Conservation (phyloP, 2,888 invertebrate species). For the Lydus trimaculatus region DNA sequence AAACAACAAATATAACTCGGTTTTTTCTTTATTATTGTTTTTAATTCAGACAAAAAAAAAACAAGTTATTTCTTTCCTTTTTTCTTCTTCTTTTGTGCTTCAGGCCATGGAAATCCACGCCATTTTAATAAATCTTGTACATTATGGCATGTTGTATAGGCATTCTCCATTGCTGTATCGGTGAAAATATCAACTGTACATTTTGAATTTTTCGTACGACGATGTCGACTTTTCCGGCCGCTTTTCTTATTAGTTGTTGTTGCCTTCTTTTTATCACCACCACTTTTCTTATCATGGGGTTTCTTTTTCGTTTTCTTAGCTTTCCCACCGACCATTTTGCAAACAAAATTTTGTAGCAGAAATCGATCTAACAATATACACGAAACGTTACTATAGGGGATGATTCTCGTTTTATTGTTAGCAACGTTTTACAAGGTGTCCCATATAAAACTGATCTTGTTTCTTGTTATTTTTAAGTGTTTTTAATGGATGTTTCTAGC, state of each 20-base stretch:
- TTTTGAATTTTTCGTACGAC: constrained; percentile 68
- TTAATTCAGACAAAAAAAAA: neutral
- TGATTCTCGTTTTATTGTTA: too few relatives aligned
- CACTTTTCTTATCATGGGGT: constrained; percentile 59
- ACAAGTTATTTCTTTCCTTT: constrained; percentile 69
- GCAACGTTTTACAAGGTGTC: too few relatives aligned
- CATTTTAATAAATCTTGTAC: constrained; percentile 86
- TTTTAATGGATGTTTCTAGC: too few relatives aligned
- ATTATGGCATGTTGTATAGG: constrained; percentile 92
- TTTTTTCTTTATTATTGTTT: neutral
- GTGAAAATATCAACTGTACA: constrained; percentile 86
- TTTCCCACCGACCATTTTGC: constrained; percentile 52
- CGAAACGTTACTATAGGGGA: too few relatives aligned
- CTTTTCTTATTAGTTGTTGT: constrained; percentile 57
- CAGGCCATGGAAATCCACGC: constrained; percentile 90
- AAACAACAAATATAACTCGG: neutral
- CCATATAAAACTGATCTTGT: too few relatives aligned
- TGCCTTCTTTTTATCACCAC: constrained; percentile 48
- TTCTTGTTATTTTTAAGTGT: too few relatives aligned
- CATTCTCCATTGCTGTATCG: constrained; percentile 92
- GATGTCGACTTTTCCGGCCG: constrained; percentile 61
- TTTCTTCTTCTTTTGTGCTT: constrained; percentile 86
- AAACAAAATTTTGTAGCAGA: neutral
- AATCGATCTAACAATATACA: too few relatives aligned
- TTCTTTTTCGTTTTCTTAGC: constrained; percentile 60